phyloP scores from a whole-genome alignment of 2,113 vertebrate genomes.

The Platysternon megacephalum region DNA sequence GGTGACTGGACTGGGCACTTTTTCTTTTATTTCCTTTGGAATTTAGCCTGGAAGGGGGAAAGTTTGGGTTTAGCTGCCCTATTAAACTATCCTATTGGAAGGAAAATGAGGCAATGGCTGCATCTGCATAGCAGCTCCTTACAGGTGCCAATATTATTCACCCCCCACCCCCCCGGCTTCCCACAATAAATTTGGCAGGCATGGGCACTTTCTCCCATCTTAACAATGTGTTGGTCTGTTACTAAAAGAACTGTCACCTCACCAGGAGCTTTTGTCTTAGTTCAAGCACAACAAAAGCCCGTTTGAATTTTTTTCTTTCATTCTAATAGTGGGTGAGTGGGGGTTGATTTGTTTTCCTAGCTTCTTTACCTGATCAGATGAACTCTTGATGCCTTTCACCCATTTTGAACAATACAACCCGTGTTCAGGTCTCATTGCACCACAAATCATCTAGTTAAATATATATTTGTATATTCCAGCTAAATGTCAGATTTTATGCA shows the following conservation, averaged over 20 bases:
- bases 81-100: background rate
- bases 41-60: background rate
- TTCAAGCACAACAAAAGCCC: background rate
- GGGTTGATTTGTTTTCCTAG: background rate
- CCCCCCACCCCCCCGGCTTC: too few relatives aligned
- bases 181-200: background rate
- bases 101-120: background rate
- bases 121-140: background rate
- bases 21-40: background rate
- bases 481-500: constrained; percentile 5
- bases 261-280: background rate
- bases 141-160: too few relatives aligned
- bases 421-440: background rate
- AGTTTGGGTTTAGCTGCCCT: background rate
- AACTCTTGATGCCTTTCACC: background rate
- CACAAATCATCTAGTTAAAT: background rate
- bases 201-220: background rate
- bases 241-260: background rate
- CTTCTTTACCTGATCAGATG: background rate
- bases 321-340: background rate
- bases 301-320: background rate
- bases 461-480: background rate
- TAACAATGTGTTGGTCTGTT: background rate
- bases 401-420: background rate
- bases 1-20: background rate